Percentiles rank a stretch among this genome's conserved stretches.
Conservation (phyloP, 2,113 vertebrate species). For the Melanostigma gelatinosum region DNA sequence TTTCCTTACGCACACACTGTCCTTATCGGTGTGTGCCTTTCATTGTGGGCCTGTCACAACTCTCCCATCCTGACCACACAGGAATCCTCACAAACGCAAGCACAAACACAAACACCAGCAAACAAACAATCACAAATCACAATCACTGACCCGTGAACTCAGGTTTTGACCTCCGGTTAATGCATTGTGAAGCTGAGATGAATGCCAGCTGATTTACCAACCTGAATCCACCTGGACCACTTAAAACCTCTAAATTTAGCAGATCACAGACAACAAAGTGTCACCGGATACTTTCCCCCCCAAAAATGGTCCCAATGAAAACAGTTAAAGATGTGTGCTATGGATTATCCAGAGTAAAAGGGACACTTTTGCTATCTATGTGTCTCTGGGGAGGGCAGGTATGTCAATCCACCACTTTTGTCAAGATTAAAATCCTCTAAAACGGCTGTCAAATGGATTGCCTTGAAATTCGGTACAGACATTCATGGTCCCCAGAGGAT, state of each 20-base stretch:
- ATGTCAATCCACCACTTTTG: not conserved
- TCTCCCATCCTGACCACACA: constrained; percentile 63
- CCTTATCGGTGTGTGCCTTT: constrained; percentile 70
- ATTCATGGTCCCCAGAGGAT: not conserved
- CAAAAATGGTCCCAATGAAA: constrained; percentile 1
- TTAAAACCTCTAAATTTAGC: not conserved
- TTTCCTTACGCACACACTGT: constrained; percentile 52
- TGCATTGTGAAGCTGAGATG: constrained; percentile 21
- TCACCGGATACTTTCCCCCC: constrained; percentile 5
- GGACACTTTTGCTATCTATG: constrained; percentile 12
- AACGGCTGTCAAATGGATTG: not conserved
- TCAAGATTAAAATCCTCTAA: not conserved
- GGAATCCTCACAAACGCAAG: constrained; percentile 61
- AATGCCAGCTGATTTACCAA: constrained; percentile 40
- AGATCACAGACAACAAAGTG: not conserved
- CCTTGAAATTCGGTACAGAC: not conserved
- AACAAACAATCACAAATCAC: constrained; percentile 23
- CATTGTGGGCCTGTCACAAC: constrained; percentile 64
- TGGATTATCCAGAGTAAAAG: constrained; percentile 4
- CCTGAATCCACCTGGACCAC: constrained; percentile 7
- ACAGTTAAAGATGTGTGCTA: not conserved
- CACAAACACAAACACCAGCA: constrained; percentile 57
- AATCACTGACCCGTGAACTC: constrained; percentile 58
- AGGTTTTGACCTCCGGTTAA: constrained; percentile 51
- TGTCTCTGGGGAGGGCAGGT: not conserved